Evolutionary conservation across 2,113 vertebrate species (phyloP), one percentile per base, ranked within the genome.

Genomic region (Arothron firmamentum): DNA sequence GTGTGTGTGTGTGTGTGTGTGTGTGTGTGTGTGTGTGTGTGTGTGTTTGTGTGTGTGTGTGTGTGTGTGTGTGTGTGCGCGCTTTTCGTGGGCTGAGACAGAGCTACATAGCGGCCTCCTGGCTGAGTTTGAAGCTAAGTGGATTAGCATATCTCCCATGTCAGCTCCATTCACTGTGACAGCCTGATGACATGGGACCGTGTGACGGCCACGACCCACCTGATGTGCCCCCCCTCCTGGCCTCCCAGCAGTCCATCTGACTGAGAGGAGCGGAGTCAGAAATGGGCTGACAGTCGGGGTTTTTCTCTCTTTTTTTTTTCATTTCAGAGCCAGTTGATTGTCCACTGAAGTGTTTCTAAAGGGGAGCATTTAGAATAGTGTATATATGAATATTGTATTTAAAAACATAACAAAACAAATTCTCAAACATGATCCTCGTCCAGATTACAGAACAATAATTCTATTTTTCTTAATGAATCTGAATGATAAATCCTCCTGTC

Each of bases 81-180:
- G 59, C 59, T 74, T n/a, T 5, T 70, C 59, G 49, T 3, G 62
- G 47, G 53, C 72, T 20, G 65, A 77, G 68, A 62, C 62, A 15
- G 59, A 46, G 64, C 72, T 68, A 69, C n/a, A 14, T 59, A 56
- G 66, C 41, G 71, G 83, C 56, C 78, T 72, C 63, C 67, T 80
- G 71, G 72, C 79, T 82, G 79, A 89, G 85, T 72, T 86, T 81
- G 84, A 89, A 68, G 79, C 78, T 91, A 91, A 91, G 88, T 83
- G 85, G 90, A 91, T 92, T 92, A 90, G 81, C 81, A 85, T 80
- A 80, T 84, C 85, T 89, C 72, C 61, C 81, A 84, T 86, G 78
- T 85, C 84, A 88, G 75, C 76, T 79, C 79, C 85, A 82, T 85
- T 85, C 77, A 68, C 71, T 71, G 74, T 85, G 83, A 82, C 81